Percentiles rank a stretch among this genome's conserved stretches.
These are phyloP conservation scores for Drosophila pectinifera DNA, from an alignment of 1,140 invertebrate genomes.

Conservation along the genomic window DNA sequence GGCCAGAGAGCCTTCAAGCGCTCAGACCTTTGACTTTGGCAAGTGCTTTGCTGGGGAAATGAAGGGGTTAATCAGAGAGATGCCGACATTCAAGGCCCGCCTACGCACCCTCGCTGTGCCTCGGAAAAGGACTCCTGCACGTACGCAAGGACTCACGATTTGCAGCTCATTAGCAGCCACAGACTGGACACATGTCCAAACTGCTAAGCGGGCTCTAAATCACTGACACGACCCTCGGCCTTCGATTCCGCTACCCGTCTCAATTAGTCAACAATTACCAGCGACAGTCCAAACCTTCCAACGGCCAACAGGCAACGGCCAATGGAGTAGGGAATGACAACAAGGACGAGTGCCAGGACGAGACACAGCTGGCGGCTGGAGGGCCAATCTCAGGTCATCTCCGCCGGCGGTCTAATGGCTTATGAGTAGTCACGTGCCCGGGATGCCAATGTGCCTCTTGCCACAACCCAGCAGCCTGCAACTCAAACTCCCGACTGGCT, in stretches of 20 bases:
- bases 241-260: conserved; percentile 54
- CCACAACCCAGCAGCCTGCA: not conserved
- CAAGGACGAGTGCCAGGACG: conserved; percentile 1
- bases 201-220: conserved; percentile 80
- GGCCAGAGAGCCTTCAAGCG: not conserved
- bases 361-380: conserved; percentile 5
- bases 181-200: conserved; percentile 77
- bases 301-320: conserved; percentile 11
- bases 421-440: conserved; percentile 77
- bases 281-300: conserved; percentile 66
- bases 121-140: conserved; percentile 53
- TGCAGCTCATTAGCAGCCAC: conserved; percentile 80
- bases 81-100: conserved; percentile 25
- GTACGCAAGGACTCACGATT: conserved; percentile 72
- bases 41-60: not conserved
- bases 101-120: conserved; percentile 13
- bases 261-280: conserved; percentile 81
- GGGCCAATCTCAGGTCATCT: conserved; percentile 33
- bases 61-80: conserved; percentile 30
- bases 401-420: conserved; percentile 64
- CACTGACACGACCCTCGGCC: conserved; percentile 53
- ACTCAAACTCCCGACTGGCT: not conserved
- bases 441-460: conserved; percentile 39
- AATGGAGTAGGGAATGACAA: conserved; percentile 23
- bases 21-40: too few relatives aligned